These are phyloP conservation scores for Melinaea menophilus DNA, from an alignment of 2,888 invertebrate species.

Conservation along the genomic window DNA sequence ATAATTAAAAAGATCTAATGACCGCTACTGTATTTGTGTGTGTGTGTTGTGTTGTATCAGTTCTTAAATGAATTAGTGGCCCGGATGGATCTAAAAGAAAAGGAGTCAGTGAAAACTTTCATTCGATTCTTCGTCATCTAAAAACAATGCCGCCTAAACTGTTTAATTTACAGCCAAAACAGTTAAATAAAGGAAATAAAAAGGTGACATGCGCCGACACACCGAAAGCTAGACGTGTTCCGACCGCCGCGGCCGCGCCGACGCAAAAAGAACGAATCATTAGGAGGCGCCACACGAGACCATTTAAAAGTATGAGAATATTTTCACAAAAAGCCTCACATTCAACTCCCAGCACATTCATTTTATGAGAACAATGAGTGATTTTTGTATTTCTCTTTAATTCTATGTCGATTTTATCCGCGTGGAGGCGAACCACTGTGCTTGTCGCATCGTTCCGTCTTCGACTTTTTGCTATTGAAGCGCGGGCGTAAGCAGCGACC, in stretches of 20 bases:
- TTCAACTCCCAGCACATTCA: constrained; percentile 78
- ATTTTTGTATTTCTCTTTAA: constrained; percentile 78
- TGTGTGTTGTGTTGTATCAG: not conserved
- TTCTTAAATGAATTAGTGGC: constrained; percentile 9
- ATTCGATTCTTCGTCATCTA: constrained; percentile 40
- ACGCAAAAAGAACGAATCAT: constrained; percentile 75
- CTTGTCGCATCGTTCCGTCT: constrained; percentile 73
- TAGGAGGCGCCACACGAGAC: constrained; percentile 78
- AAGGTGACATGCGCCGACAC: constrained; percentile 73
- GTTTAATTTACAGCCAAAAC: constrained; percentile 73
- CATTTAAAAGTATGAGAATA: constrained; percentile 78
- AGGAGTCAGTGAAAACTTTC: constrained; percentile 44
- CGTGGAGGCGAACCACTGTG: constrained; percentile 67
- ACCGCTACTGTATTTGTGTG: no score
- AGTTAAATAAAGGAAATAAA: constrained; percentile 67
- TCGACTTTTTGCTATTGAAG: constrained; percentile 70
- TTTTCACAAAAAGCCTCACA: constrained; percentile 77
- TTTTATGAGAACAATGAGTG: constrained; percentile 78
- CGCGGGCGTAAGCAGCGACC: constrained; percentile 66
- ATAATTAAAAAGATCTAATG: no score
- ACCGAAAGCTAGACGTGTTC: constrained; percentile 64
- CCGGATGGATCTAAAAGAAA: constrained; percentile 31
- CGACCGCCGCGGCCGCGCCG: constrained; percentile 57
- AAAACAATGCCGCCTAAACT: constrained; percentile 71
- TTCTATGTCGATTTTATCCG: constrained; percentile 78